Evolutionary conservation across 2,113 vertebrate species (phyloP).

Genomic region (Mormyrus lacerda): DNA sequence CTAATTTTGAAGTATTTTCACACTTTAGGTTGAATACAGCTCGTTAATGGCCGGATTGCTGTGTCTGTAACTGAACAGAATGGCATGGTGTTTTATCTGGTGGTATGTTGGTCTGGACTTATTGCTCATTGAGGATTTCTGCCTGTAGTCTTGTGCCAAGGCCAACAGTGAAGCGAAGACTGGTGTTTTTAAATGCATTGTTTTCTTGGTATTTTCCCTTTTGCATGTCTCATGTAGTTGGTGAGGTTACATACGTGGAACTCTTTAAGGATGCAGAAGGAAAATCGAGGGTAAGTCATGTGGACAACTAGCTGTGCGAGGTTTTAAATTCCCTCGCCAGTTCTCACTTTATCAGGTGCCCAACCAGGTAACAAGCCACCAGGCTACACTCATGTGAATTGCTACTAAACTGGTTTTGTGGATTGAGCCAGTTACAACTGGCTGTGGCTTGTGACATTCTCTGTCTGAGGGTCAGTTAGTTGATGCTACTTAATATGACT

Average conservation of each 20-base stretch:
- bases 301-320: constrained; percentile 90
- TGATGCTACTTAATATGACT: constrained; percentile 54
- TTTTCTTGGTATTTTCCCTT: constrained; percentile 99
- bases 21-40: constrained; percentile 83
- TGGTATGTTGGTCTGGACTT: constrained; percentile 86
- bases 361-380: constrained; percentile 80
- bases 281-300: constrained; percentile 99
- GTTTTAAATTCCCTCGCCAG: constrained; percentile 95
- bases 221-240: constrained; percentile 99
- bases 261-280: constrained; percentile 99
- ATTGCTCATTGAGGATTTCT: constrained; percentile 89
- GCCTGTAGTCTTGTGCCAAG: constrained; percentile 90
- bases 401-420: constrained; percentile 63
- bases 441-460: constrained; percentile 53
- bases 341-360: constrained; percentile 82
- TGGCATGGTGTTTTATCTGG: constrained; percentile 80
- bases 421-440: constrained; percentile 70
- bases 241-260: constrained; percentile 99
- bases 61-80: constrained; percentile 85
- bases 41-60: constrained; percentile 83
- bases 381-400: constrained; percentile 73
- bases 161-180: constrained; percentile 83
- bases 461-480: constrained; percentile 61
- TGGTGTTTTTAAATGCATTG: constrained; percentile 98
- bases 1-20: constrained; percentile 71